Evolutionary conservation across 2,888 invertebrate genomes (phyloP), one percentile per base, ranked within the genome.

Genomic region (Antitype chi): DNA sequence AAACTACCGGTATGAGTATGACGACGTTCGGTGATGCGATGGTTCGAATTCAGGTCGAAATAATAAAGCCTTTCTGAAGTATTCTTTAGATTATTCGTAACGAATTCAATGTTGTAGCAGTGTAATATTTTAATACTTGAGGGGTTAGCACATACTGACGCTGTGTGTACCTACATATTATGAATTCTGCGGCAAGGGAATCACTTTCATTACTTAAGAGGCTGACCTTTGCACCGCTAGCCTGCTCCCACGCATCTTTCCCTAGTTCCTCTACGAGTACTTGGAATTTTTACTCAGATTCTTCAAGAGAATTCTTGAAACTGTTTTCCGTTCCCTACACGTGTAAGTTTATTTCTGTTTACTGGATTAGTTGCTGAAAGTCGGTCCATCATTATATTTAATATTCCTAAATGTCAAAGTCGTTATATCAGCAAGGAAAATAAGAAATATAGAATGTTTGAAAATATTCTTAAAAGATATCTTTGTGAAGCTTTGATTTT

Each of bases 131-230:
- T n/a, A n/a, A n/a, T n/a, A n/a, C n/a, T n/a, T n/a, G n/a, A n/a
- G n/a, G n/a, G n/a, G n/a, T n/a, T n/a, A n/a, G n/a, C n/a, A n/a
- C n/a, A n/a, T n/a, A n/a, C n/a, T n/a, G n/a, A n/a, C n/a, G n/a
- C n/a, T n/a, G n/a, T n/a, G n/a, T n/a, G n/a, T n/a, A n/a, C n/a
- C n/a, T n/a, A n/a, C n/a, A n/a, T n/a, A n/a, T 28, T 28, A 47
- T 23, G 17, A 55, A 17, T 23, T 60, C n/a, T 38, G 49, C 23
- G 55, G 55, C 60, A 55, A 63, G n/a, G 57, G 47, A 82, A 32
- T n/a, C 25, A 43, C 15, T 70, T 78, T 68, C 53, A 67, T 80
- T 82, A 62, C 70, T 53, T 53, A 67, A 17, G 47, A 60, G 9
- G 23, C 49, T 71, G 32, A 78, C 71, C 79, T 69, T 68, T 81